phyloP scores from a whole-genome alignment of 1,140 invertebrate species.

The Cherax destructor region DNA sequence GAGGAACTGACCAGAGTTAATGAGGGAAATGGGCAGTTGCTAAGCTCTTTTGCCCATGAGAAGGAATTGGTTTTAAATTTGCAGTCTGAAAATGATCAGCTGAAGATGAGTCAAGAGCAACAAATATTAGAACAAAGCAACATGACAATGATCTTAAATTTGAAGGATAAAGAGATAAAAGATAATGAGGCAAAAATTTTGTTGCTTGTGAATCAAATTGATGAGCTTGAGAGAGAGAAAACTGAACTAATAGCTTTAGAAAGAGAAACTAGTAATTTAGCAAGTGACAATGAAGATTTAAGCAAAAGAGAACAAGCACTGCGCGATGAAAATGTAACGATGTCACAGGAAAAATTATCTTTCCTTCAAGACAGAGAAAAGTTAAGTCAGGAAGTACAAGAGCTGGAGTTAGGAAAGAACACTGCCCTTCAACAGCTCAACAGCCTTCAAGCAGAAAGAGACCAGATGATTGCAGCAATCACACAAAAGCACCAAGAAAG shows the following conservation, averaged over 20 bases:
- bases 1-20: not conserved
- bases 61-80: not conserved
- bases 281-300: not conserved
- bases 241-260: not conserved
- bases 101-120: not conserved
- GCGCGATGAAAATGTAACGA: not conserved
- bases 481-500: slow-evolving; percentile 90
- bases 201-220: not conserved
- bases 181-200: slow-evolving; percentile 40
- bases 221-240: slow-evolving; percentile 23
- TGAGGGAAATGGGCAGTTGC: not conserved
- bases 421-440: slow-evolving; percentile 72
- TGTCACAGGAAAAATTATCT: slow-evolving; percentile 28
- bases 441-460: slow-evolving; percentile 79
- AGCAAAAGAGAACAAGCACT: slow-evolving; percentile 17
- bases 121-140: not conserved
- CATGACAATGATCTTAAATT: not conserved
- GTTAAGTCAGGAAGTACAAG: not conserved
- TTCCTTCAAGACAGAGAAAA: slow-evolving; percentile 27
- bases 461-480: slow-evolving; percentile 84
- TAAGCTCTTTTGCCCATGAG: not conserved
- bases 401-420: not conserved
- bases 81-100: slow-evolving; percentile 3
- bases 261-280: not conserved
- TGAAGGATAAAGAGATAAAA: slow-evolving; percentile 5